Evolutionary conservation across 2,113 vertebrate genomes (phyloP).

Genomic region (Odobenus rosmarus): DNA sequence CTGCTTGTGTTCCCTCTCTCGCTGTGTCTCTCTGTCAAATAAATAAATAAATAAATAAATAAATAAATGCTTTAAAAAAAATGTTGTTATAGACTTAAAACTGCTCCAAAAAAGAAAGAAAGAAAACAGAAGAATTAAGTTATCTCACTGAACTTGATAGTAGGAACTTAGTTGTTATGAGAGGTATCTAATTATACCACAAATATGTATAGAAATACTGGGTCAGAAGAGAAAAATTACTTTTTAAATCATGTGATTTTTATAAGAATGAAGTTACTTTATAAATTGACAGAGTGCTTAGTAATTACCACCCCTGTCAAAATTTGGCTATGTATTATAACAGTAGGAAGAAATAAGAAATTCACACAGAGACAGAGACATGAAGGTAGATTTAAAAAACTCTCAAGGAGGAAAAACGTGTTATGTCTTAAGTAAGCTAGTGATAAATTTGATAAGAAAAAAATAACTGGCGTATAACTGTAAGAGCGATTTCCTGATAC

Average conservation of each 20-base stretch:
- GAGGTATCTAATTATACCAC: not conserved
- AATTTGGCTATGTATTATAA: not conserved
- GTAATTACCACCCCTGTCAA: not conserved
- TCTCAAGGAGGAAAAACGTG: not conserved
- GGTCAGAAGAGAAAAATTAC: not conserved
- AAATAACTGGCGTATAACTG: not conserved
- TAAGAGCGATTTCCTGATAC: not conserved
- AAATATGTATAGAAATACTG: not conserved
- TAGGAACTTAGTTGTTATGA: accelerated
- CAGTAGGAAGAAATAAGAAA: not conserved
- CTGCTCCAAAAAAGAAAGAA: not conserved
- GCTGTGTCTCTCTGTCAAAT: no score
- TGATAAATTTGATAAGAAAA: not conserved
- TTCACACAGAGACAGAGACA: not conserved
- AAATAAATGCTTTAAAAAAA: not conserved
- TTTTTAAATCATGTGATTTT: not conserved
- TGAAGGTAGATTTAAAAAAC: not conserved
- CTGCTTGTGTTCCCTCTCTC: no score
- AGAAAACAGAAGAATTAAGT: not conserved
- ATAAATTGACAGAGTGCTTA: not conserved
- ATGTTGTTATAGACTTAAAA: not conserved
- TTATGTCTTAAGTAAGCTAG: not conserved
- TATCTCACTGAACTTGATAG: not conserved
- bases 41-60: no score
- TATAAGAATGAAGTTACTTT: not conserved